Conservation (phyloP, 2,797 vertebrate genomes). For the Delichon dasypus region DNA sequence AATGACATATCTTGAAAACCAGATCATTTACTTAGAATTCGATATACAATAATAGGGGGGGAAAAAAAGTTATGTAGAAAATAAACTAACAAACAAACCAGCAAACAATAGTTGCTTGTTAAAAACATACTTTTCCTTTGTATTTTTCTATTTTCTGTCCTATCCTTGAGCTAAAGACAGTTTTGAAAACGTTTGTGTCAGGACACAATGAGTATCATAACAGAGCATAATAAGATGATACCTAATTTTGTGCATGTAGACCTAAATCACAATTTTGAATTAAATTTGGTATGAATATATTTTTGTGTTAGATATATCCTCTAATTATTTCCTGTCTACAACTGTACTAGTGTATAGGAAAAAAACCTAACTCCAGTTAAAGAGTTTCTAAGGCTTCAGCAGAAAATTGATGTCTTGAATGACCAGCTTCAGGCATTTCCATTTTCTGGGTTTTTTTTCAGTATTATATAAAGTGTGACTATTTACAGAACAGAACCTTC, state of each 20-base stretch:
- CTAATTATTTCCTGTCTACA: neutral
- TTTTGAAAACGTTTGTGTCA: neutral
- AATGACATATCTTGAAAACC: neutral
- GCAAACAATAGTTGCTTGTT: neutral
- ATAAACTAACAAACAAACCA: neutral
- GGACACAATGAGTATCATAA: neutral
- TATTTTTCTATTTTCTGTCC: neutral
- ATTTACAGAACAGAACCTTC: neutral
- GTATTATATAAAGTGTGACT: neutral
- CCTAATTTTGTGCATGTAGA: neutral
- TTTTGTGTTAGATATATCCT: neutral
- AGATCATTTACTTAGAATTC: neutral
- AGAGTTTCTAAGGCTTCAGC: neutral
- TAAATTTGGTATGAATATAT: neutral
- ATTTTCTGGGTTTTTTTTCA: neutral
- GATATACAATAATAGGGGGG: neutral
- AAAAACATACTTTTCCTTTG: neutral
- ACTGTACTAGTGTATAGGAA: no score
- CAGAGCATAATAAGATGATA: neutral
- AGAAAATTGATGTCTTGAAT: neutral
- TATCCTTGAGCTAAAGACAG: neutral
- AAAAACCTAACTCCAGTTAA: rapidly evolving
- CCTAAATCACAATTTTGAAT: neutral
- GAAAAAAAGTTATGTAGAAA: neutral
- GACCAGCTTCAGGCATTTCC: neutral